Conservation (phyloP, 2,888 invertebrate genomes). For the Plebejus argus region DNA sequence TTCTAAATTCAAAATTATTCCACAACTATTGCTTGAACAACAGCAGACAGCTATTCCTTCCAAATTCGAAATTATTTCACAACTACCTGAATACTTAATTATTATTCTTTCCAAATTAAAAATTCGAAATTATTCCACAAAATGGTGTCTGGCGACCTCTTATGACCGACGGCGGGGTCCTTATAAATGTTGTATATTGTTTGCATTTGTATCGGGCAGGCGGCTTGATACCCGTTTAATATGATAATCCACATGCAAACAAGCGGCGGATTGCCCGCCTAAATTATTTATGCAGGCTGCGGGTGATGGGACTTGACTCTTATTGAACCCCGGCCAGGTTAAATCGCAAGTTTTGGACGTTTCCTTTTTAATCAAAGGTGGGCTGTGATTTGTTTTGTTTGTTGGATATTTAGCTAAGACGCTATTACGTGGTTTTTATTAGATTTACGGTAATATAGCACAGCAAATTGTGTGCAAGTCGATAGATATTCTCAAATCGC, state of each 20-base stretch:
- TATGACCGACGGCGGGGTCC: conserved; percentile 50
- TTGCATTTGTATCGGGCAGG: conserved; percentile 66
- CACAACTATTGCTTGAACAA: too few relatives aligned
- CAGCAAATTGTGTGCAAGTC: too few relatives aligned
- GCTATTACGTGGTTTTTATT: not conserved
- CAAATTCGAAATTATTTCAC: too few relatives aligned
- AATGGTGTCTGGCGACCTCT: conserved; percentile 36
- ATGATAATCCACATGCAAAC: conserved; percentile 80
- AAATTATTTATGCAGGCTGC: conserved; percentile 78
- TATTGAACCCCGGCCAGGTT: conserved; percentile 59
- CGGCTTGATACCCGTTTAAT: conserved; percentile 78
- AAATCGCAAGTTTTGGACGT: conserved; percentile 40
- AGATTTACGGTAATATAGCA: not conserved
- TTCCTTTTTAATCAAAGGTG: not conserved
- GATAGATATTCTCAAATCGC: too few relatives aligned
- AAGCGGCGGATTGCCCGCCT: conserved; percentile 73
- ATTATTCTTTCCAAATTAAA: too few relatives aligned
- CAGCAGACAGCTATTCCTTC: too few relatives aligned
- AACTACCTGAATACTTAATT: too few relatives aligned
- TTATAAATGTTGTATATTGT: conserved; percentile 75
- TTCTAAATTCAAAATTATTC: too few relatives aligned
- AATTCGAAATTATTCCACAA: conserved; percentile 20
- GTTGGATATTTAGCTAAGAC: not conserved
- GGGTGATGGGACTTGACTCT: conserved; percentile 69
- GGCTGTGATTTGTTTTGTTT: not conserved